phyloP scores from a whole-genome alignment of 2,888 invertebrate genomes.

The Trissolcus brochymenae region DNA sequence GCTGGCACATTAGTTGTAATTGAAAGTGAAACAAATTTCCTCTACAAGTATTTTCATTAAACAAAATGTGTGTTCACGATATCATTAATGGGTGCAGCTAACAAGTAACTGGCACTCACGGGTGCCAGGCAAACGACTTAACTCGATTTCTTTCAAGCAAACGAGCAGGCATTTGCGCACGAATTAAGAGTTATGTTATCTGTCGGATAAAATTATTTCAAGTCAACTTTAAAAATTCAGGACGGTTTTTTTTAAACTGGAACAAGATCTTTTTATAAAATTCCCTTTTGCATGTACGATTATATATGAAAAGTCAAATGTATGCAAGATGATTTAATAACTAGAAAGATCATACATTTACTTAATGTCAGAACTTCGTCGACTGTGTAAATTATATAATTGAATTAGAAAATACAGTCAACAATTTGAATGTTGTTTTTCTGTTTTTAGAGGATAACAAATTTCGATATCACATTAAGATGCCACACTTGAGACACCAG shows the following conservation, averaged over 20 bases:
- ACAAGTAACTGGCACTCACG: conserved; percentile 4
- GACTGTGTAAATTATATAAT: conserved; percentile 4
- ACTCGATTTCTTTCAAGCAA: conserved; percentile 28
- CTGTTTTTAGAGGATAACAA: conserved; percentile 36
- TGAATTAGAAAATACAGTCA: background rate
- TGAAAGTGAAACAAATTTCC: conserved; percentile 25
- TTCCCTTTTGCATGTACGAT: background rate
- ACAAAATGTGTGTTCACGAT: conserved; percentile 14
- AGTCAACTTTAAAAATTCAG: conserved; percentile 2
- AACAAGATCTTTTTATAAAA: background rate
- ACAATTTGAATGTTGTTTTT: background rate
- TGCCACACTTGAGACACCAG: conserved; percentile 80
- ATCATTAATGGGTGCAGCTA: conserved; percentile 18
- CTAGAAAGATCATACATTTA: too few species aligned
- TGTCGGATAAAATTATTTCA: conserved; percentile 10
- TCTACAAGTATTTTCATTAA: conserved; percentile 31
- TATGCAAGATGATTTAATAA: too few species aligned
- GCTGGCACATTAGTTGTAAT: conserved; percentile 23
- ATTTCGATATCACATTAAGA: conserved; percentile 61
- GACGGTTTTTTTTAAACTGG: background rate
- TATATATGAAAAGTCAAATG: background rate
- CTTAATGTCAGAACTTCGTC: background rate
- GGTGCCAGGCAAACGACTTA: conserved; percentile 30
- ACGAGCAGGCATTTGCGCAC: conserved; percentile 15
- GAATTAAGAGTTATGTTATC: conserved; percentile 22